Base-by-base conservation (phyloP, 2,888 invertebrate species). In the Rhimphoctona megacephalus region DNA sequence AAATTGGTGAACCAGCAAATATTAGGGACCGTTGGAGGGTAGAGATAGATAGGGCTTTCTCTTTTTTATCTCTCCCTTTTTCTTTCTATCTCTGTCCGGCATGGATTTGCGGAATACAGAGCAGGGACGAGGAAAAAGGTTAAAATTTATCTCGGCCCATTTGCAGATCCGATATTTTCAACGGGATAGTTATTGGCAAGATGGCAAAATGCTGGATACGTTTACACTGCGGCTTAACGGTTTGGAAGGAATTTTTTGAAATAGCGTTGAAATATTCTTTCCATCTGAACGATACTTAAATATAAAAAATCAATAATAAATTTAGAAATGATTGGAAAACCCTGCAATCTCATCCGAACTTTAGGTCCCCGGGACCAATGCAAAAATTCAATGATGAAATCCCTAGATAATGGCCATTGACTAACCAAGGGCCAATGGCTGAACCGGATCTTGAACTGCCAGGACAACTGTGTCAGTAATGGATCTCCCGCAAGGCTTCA, bases 101-200 rank as follows among this genome's bases (percentile, higher is more conserved):
- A 39, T 36, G 33, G 30, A 81, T 36, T 70, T 61, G 52, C 25
- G 9, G 70, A 19, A 46, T 67, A 77, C 22, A 80, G 14, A 19
- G 25, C 52, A 30, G 46, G 25, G 46, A 54, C 39, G 74, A 73
- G 52, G 49, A 70, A 52, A 61, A 54, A 64, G 74, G 67, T 78
- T 78, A 49, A 86, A 82, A 74, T 84, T 84, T 84, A 81, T 86
- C 81, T 52, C 17, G 57, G 77, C 61, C 52, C 52, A 61, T n/a
- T 77, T 49, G 70, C 25, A 70, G 80, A 81, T 82, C 67, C 57
- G 69, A 1, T 14, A 9, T 9, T 30, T 43, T 30, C 33, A 7
- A 33, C 64, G 25, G 17, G 19, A 33, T n/a, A 78, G 36, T 39
- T 25, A 67, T 67, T 52, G 52, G 78, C 78, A 36, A 54, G 19